Evolutionary conservation across 1,140 invertebrate genomes (phyloP), one percentile per base, ranked within the genome.

Genomic region (Copidosoma floridanum): DNA sequence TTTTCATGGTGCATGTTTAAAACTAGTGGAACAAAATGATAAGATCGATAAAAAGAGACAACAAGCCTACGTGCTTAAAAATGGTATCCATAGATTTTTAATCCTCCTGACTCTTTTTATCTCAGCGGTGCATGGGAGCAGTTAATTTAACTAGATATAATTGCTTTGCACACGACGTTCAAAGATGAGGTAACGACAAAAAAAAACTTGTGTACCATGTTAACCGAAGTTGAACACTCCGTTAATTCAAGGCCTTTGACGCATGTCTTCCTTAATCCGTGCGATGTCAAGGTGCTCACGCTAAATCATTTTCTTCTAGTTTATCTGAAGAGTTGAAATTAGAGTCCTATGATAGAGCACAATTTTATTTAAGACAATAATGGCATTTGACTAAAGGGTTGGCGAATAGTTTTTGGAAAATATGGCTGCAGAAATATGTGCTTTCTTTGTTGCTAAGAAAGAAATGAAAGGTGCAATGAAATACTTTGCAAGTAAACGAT

Each of bases 251-350:
- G 71, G 23, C 71, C 72, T 1, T 66, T 76, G 3, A 74, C 70
- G 0, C 69, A 74, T 8, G 69, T 76, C 0, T 69, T 69, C 3
- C 29, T 66, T 0, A 59, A 57, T 27, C 44, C 47, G 0, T 63
- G 70, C 2, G 67, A 72, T 20, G 52, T 54, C 0, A 70, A 69
- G 23, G 67, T 71, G 0, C 26, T 78, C 1, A 75, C 75, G 0
- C 73, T 73, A 0, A 73, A 72, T n/a, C 71, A 77, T 38, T 75
- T 74, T 43, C 38, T 65, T n/a, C 43, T 66, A 12, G 48, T 8
- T 60, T 57, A 10, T 55, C 37, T 3, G 51, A 62, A 3, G 8
- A 29, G 0, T 40, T 55, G 11, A 21, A 38, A 1, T 41, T 55
- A 14, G 46, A 23, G 1, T 10, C 11, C 1, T 59, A 57, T n/a